phyloP scores from a whole-genome alignment of 2,888 invertebrate genomes.

The Epirrhoe alternata region DNA sequence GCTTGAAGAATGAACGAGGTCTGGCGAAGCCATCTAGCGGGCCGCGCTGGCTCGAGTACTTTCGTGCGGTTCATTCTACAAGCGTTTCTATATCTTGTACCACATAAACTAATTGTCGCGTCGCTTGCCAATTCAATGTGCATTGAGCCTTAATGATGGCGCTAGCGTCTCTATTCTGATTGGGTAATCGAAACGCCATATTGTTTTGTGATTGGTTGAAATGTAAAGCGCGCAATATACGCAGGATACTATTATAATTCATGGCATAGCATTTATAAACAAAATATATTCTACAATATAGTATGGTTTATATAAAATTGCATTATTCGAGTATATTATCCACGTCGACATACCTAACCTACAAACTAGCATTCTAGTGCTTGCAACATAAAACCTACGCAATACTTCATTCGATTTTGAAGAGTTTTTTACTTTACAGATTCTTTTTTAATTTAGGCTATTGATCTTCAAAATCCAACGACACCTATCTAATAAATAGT shows the following conservation, averaged over 20 bases:
- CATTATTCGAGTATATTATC: slow-evolving; percentile 33
- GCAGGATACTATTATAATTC: not conserved
- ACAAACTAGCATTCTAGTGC: slow-evolving; percentile 37
- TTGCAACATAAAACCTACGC: slow-evolving; percentile 21
- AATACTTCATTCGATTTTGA: slow-evolving; percentile 11
- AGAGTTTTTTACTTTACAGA: slow-evolving; percentile 7
- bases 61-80: too few relatives aligned
- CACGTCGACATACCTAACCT: slow-evolving; percentile 26
- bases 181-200: slow-evolving; percentile 9
- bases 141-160: not conserved
- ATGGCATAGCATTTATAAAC: slow-evolving; percentile 16
- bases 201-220: slow-evolving; percentile 15
- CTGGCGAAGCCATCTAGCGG: too few relatives aligned
- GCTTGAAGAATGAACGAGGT: too few relatives aligned
- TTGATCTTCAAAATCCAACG: slow-evolving; percentile 9
- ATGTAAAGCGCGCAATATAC: not conserved
- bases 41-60: too few relatives aligned
- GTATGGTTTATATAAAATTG: slow-evolving; percentile 33
- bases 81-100: too few relatives aligned
- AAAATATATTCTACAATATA: slow-evolving; percentile 17
- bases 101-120: too few relatives aligned
- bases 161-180: not conserved
- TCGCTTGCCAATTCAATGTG: too few relatives aligned
- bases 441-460: not conserved
- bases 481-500: slow-evolving; percentile 21